phyloP scores from a whole-genome alignment of 2,797 vertebrate species.

The Amblyopsis hoosieri region DNA sequence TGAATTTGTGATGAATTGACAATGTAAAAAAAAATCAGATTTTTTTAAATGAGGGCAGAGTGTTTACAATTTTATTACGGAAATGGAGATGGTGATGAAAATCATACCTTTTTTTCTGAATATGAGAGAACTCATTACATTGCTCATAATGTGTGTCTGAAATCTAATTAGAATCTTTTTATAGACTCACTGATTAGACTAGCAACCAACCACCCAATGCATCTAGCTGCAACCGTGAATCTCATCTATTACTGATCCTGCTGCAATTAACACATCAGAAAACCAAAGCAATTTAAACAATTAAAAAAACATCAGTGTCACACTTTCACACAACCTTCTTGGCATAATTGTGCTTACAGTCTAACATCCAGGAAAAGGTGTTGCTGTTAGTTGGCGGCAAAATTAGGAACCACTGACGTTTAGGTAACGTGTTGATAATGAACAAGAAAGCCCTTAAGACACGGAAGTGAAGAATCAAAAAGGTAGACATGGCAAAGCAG shows the following conservation, averaged over 20 bases:
- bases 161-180: conserved; percentile 77
- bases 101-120: conserved; percentile 21
- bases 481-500: too few species aligned
- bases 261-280: background rate
- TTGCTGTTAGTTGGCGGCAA: background rate
- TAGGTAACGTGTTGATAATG: too few species aligned
- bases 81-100: background rate
- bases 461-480: too few species aligned
- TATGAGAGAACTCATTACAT: conserved; percentile 52
- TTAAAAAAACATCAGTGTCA: background rate
- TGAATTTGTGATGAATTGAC: too few species aligned
- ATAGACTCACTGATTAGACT: conserved; percentile 54
- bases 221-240: conserved; percentile 5
- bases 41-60: too few species aligned
- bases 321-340: background rate
- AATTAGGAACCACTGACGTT: background rate
- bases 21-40: too few species aligned
- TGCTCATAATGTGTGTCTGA: conserved; percentile 51
- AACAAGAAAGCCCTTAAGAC: too few species aligned
- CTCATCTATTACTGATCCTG: background rate
- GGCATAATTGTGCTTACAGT: background rate
- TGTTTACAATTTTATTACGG: too few species aligned
- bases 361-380: background rate
- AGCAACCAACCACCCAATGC: conserved; percentile 19
- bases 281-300: background rate